Evolutionary conservation across 2,888 invertebrate genomes (phyloP), one percentile per base, ranked within the genome.

Genomic region (Drosophila austrosaltans): DNA sequence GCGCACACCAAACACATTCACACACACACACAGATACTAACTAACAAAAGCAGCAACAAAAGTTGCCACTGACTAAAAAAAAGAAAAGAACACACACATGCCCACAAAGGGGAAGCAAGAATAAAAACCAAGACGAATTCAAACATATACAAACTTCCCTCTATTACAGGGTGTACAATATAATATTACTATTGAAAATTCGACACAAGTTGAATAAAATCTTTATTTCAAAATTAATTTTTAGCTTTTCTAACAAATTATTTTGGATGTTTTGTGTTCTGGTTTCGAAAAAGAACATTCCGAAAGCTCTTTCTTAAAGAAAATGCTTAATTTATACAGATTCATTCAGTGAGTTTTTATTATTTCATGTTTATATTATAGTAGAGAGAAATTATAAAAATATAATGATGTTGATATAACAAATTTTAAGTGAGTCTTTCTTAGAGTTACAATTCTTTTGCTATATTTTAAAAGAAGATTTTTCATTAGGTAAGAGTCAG

Each of bases 1-100:
- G 84, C 73, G 84, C 87, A 84, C 86, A 81, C 86, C 77, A 81
- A 81, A 83, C 86, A 79, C 77, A 62, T 56, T 44, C 54, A 58
- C 63, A 73, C 59, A 44, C 48, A 28, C 28, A 28, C 28, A 28
- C 30, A 78, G 3, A 28, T 4, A 16, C 16, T 16, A 16, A 32
- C 4, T 36, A 36, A 36, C 36, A 36, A 67, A 72, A 73, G 79
- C 78, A 69, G 67, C 79, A 79, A 82, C 82, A 76, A 78, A 83
- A 86, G 77, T 81, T 82, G 63, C 75, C 66, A 63, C 66, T 77
- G 61, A 82, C 82, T 81, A 83, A 81, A 74, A 58, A 3, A 48
- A 57, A 53, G 12, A 58, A 71, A 70, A 63, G 58, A 66, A 66
- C 66, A 70, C 8, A 20, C 8, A 44, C 20, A 20, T 12, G 22